Evolutionary conservation across 2,113 vertebrate genomes (phyloP).

Genomic region (Alexandromys fortis): DNA sequence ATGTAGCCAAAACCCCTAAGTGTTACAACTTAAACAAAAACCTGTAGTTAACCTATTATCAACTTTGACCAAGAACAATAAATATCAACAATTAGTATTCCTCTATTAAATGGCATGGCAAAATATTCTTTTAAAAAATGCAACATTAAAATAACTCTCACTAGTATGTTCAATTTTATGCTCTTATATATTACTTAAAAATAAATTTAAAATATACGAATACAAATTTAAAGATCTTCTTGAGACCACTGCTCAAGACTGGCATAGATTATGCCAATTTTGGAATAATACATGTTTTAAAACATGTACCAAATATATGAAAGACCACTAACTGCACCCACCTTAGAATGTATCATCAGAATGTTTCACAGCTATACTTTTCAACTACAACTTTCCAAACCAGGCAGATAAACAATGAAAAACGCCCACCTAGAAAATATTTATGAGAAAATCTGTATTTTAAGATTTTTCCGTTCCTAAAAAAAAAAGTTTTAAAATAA

Average conservation of each 20-base stretch:
- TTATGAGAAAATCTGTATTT: conserved; percentile 44
- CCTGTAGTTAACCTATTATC: conserved; percentile 5
- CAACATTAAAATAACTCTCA: not conserved
- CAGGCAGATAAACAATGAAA: conserved; percentile 25
- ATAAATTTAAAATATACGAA: not conserved
- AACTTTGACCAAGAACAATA: conserved; percentile 44
- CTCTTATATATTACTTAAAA: not conserved
- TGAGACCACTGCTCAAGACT: not conserved
- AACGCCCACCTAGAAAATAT: not conserved
- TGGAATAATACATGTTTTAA: conserved; percentile 19
- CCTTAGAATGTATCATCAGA: not conserved
- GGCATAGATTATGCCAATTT: conserved; percentile 24
- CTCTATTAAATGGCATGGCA: not conserved
- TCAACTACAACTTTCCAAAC: conserved; percentile 9
- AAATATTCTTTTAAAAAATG: conserved; percentile 54
- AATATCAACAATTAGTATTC: conserved; percentile 42
- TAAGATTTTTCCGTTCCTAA: conserved; percentile 55
- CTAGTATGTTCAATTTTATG: not conserved
- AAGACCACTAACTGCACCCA: not conserved
- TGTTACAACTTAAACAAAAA: not conserved
- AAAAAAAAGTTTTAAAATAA: not conserved
- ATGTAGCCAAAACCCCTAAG: not conserved
- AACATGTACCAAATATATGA: not conserved
- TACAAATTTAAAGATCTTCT: not conserved
- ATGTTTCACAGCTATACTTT: conserved; percentile 23